phyloP scores from a whole-genome alignment of 2,113 vertebrate genomes.

The Physeter macrocephalus region DNA sequence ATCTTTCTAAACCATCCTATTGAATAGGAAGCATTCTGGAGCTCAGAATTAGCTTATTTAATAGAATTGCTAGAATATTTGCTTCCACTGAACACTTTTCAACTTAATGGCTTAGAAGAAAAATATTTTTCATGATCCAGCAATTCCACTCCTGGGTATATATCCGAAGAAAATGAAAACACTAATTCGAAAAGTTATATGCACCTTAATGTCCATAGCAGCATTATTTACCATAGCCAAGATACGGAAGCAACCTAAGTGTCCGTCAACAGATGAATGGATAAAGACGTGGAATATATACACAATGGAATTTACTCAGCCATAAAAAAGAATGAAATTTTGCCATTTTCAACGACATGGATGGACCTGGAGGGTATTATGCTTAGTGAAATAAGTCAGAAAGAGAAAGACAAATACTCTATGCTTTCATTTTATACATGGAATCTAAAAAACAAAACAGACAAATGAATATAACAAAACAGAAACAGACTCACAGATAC shows the following conservation, averaged over 20 bases:
- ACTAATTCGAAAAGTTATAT: background rate
- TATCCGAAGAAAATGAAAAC: background rate
- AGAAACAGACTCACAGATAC: background rate
- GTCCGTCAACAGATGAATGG: background rate
- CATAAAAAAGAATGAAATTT: background rate
- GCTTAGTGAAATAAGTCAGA: background rate
- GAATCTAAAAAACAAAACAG: background rate
- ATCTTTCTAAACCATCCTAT: background rate
- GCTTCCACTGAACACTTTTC: background rate
- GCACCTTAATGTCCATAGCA: background rate
- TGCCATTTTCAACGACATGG: background rate
- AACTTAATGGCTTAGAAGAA: constrained; percentile 20
- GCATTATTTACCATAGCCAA: background rate
- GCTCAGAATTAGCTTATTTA: background rate
- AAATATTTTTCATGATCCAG: background rate
- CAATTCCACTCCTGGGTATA: background rate
- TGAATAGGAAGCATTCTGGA: background rate
- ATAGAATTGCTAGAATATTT: background rate
- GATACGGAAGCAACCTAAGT: background rate
- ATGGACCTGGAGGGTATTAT: background rate
- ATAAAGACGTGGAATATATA: background rate
- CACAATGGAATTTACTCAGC: background rate
- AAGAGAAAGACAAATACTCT: background rate
- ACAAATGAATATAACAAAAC: background rate
- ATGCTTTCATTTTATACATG: background rate